Conservation (phyloP, 1,140 invertebrate species). For the Megalonaias nervosa region DNA sequence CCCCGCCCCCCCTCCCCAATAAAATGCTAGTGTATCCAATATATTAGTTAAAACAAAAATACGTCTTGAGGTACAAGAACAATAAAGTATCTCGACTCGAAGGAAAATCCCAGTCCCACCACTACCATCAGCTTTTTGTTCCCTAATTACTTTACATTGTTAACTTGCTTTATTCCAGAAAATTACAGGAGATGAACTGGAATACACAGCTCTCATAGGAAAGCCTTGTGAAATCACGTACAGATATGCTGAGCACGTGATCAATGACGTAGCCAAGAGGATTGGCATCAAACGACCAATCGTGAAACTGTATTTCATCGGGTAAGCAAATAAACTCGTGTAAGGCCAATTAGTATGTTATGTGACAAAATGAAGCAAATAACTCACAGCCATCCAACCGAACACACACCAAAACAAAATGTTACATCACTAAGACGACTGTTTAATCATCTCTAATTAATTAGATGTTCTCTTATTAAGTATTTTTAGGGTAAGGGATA, state of each 20-base stretch:
- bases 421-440: constrained; percentile 76
- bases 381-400: too few species aligned
- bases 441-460: constrained; percentile 83
- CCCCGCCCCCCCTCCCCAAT: too few species aligned
- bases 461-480: constrained; percentile 77
- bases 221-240: constrained; percentile 72
- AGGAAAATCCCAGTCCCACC: too few species aligned
- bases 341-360: too few species aligned
- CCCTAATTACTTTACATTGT: too few species aligned
- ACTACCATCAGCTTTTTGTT: too few species aligned
- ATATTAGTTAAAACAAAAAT: too few species aligned
- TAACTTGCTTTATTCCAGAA: constrained; percentile 57
- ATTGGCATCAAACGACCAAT: constrained; percentile 64
- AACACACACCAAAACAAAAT: too few species aligned
- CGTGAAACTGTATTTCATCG: constrained; percentile 69
- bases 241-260: constrained; percentile 67
- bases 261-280: constrained; percentile 60
- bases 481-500: constrained; percentile 19
- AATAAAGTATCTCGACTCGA: too few species aligned
- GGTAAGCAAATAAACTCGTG: constrained; percentile 47
- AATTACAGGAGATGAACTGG: constrained; percentile 66
- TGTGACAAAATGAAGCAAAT: too few species aligned
- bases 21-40: too few species aligned
- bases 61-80: too few species aligned
- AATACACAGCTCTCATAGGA: constrained; percentile 69